These are phyloP conservation scores for Drosophila leonis DNA, from an alignment of 2,888 invertebrate species.

Conservation along the genomic window DNA sequence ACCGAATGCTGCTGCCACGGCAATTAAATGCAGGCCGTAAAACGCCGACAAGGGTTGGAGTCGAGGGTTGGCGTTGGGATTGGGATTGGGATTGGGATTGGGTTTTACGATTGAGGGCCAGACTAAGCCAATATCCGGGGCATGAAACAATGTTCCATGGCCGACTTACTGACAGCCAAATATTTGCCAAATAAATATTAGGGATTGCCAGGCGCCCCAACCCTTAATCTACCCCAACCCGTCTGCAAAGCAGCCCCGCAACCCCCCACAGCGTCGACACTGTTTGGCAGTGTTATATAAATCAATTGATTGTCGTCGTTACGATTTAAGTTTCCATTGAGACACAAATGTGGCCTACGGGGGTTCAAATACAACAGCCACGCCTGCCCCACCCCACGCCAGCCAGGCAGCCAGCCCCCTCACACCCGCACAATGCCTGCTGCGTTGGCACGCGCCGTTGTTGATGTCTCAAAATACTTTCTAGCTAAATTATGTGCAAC, in stretches of 20 bases:
- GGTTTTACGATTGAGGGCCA: constrained; percentile 6
- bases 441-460: constrained; percentile 65
- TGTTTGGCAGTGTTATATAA: constrained; percentile 56
- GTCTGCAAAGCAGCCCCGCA: not conserved
- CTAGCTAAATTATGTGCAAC: constrained; percentile 69
- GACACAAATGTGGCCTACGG: constrained; percentile 27
- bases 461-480: constrained; percentile 55
- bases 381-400: not conserved
- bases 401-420: not conserved
- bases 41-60: constrained; percentile 1
- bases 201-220: constrained; percentile 27
- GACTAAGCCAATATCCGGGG: constrained; percentile 61
- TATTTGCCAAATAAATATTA: constrained; percentile 77
- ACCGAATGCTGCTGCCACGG: constrained; percentile 44
- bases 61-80: not conserved
- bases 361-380: constrained; percentile 14
- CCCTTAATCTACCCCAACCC: not conserved
- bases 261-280: not conserved
- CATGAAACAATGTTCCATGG: constrained; percentile 58
- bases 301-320: constrained; percentile 76
- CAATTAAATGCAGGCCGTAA: constrained; percentile 60
- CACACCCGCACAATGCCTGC: constrained; percentile 14
- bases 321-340: constrained; percentile 62
- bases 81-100: not conserved
- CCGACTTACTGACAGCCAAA: constrained; percentile 64